A percentile compares a stretch with the other conserved stretches of the same genome.
phyloP scores from a whole-genome alignment of 2,797 vertebrate genomes.

The Anas bahamensis region DNA sequence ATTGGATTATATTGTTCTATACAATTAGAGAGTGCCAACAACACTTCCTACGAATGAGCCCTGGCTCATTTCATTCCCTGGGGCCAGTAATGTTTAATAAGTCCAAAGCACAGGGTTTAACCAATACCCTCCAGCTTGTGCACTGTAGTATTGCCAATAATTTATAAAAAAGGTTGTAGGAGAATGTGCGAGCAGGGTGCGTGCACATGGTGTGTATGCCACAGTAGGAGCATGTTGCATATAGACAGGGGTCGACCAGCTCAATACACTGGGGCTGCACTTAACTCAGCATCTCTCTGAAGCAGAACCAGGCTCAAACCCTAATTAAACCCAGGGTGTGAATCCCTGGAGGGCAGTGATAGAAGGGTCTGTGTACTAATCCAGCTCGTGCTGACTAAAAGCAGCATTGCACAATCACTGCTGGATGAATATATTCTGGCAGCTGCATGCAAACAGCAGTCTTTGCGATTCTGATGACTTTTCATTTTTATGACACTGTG shows the following conservation, averaged over 20 bases:
- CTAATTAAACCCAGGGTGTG: slow-evolving; percentile 59
- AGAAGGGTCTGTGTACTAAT: slow-evolving; percentile 53
- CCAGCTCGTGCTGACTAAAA: slow-evolving; percentile 66
- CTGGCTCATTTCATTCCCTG: slow-evolving; percentile 32
- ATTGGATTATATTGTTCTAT: slow-evolving; percentile 29
- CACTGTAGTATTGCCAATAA: not conserved
- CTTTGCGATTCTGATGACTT: slow-evolving; percentile 46
- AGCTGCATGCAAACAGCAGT: slow-evolving; percentile 53
- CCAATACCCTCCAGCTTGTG: slow-evolving; percentile 31
- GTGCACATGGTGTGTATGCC: not conserved
- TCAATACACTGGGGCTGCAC: not conserved
- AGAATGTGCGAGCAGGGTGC: not conserved
- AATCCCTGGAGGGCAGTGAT: slow-evolving; percentile 49
- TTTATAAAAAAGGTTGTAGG: not conserved
- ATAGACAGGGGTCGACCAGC: not conserved
- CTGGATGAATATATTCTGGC: slow-evolving; percentile 60
- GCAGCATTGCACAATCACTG: slow-evolving; percentile 22
- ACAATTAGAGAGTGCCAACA: slow-evolving; percentile 10
- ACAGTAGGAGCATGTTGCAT: not conserved
- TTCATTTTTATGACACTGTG: slow-evolving; percentile 64
- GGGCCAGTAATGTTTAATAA: slow-evolving; percentile 54
- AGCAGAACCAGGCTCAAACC: slow-evolving; percentile 47
- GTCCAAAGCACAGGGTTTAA: slow-evolving; percentile 38
- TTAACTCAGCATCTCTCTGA: slow-evolving; percentile 28
- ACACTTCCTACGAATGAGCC: not conserved